A percentile compares a stretch with the other conserved stretches of the same genome.
phyloP scores from a whole-genome alignment of 2,113 vertebrate genomes.

The Bettongia penicillata region DNA sequence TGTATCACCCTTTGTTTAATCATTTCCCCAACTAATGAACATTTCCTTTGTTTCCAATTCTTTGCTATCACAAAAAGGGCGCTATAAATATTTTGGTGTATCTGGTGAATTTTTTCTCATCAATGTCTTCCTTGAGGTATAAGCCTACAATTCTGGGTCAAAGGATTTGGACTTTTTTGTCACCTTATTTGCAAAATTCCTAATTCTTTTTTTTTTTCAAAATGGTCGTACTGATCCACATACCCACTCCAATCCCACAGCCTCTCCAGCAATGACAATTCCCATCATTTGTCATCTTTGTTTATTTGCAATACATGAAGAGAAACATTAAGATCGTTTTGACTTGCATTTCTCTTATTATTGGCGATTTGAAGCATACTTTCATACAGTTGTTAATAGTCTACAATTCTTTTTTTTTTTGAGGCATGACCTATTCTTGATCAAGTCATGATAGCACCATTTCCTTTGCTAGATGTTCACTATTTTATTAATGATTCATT shows the following conservation, averaged over 20 bases:
- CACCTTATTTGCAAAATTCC: background rate
- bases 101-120: background rate
- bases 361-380: too few species aligned
- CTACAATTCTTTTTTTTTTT: background rate
- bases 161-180: background rate
- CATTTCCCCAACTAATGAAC: background rate
- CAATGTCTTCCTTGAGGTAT: background rate
- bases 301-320: background rate
- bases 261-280: background rate
- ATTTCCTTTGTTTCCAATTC: background rate
- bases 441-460: background rate
- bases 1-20: background rate
- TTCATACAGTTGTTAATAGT: background rate
- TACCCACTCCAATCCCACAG: background rate
- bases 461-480: background rate
- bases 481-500: background rate
- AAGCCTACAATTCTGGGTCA: background rate
- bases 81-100: background rate
- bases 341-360: too few species aligned
- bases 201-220: background rate
- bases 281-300: background rate
- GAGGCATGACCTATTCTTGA: background rate
- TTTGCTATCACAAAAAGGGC: background rate
- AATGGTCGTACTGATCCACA: background rate
- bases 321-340: background rate